These are phyloP conservation scores for Heliornis fulica DNA, from an alignment of 2,113 vertebrate species.

Conservation along the genomic window DNA sequence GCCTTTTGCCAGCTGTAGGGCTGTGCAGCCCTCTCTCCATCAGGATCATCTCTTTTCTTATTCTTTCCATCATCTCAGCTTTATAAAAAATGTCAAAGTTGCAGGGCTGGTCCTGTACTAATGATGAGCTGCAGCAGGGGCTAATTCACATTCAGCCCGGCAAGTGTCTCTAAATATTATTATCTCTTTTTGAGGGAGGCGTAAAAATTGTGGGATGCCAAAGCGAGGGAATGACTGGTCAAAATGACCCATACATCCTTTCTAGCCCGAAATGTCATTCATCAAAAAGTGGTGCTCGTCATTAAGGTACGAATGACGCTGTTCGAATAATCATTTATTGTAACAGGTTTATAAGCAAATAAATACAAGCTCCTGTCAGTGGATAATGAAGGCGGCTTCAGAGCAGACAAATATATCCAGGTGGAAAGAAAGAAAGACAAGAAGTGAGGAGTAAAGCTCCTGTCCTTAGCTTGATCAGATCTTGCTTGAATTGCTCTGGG, in stretches of 20 bases:
- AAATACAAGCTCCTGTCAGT: conserved; percentile 98
- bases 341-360: conserved; percentile 99
- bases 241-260: conserved; percentile 96
- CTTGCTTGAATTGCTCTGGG: conserved; percentile 91
- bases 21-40: conserved; percentile 99
- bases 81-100: conserved; percentile 84
- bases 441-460: conserved; percentile 86
- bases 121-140: conserved; percentile 88
- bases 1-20: conserved; percentile 92
- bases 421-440: conserved; percentile 88
- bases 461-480: conserved; percentile 89
- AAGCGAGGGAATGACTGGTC: conserved; percentile 93
- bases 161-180: conserved; percentile 92
- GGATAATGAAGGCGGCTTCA: conserved; percentile 98
- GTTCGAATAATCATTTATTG: conserved; percentile 99
- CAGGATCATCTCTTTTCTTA: conserved; percentile 99
- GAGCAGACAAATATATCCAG: conserved; percentile 99
- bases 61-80: conserved; percentile 99
- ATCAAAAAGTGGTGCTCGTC: conserved; percentile 95
- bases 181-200: conserved; percentile 90
- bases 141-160: conserved; percentile 94
- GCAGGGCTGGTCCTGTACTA: conserved; percentile 84
- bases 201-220: conserved; percentile 88
- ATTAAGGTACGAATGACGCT: conserved; percentile 98
- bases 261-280: conserved; percentile 94